Conservation (phyloP, 2,113 vertebrate species). For the Ochotona curzoniae region DNA sequence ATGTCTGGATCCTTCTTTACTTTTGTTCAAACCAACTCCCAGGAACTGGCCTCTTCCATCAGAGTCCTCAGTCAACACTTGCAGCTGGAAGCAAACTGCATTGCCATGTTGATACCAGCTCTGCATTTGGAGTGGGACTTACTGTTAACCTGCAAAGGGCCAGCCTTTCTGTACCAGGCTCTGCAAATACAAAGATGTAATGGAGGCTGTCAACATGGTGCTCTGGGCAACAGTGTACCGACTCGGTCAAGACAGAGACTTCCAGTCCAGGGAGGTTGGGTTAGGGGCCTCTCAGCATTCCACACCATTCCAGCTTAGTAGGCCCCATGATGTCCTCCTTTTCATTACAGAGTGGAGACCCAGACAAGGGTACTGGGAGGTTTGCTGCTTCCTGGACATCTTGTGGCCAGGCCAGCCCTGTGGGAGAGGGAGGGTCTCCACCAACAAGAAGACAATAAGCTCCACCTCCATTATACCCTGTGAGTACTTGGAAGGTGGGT, state of each 20-base stretch:
- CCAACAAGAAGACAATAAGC: not conserved
- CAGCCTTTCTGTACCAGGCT: not conserved
- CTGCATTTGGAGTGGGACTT: too few relatives aligned
- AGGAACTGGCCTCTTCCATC: not conserved
- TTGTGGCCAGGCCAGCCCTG: not conserved
- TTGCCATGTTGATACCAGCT: too few relatives aligned
- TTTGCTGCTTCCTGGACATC: not conserved
- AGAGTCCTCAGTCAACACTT: too few relatives aligned
- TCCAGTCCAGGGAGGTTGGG: not conserved
- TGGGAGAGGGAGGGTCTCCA: not conserved
- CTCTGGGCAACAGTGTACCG: not conserved
- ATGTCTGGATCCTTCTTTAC: not conserved
- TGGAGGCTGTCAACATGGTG: not conserved
- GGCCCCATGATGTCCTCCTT: not conserved
- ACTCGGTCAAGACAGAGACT: not conserved
- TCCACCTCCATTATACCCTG: too few relatives aligned
- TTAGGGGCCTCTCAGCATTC: not conserved
- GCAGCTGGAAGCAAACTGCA: not conserved
- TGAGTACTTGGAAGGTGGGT: not conserved
- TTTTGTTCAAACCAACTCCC: not conserved
- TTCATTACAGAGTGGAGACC: not conserved
- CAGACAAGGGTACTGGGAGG: not conserved
- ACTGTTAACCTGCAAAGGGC: not conserved
- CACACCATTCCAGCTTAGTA: not conserved
- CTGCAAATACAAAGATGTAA: not conserved